Base-by-base conservation (phyloP, 2,797 vertebrate genomes). In the Sus cebifrons region DNA sequence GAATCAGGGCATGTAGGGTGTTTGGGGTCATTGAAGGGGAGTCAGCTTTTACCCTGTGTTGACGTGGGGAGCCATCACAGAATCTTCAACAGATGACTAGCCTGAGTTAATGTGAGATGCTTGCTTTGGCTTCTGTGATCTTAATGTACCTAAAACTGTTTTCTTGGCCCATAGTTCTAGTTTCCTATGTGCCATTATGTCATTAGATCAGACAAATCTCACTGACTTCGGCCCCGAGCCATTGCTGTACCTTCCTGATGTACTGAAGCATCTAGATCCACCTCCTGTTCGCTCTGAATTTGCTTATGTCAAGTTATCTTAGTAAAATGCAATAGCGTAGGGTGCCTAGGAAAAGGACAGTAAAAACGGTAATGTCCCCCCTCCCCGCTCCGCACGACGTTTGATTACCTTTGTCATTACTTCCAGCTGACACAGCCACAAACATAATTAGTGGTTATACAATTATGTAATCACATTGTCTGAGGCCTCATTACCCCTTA, bases 391-490 rank as follows among this genome's bases (percentile, higher is more conserved):
- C 94, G n/a, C 54, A 52, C 23, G 62, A 92, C 56, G 21, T 87
- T 97, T 93, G 81, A 97, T 95, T 92, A 96, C 60, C 10, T 96
- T 96, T 97, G 60, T 95, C 74, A 82, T 97, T 90, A 79, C 89
- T 85, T 95, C 64, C 36, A 96, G 71, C 65, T 65, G 85, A 23
- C 71, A 82, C 2, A 64, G 78, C 96, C 96, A 94, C 96, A 96
- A 58, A 90, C 56, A 67, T 95, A 97, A 97, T 97, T 96, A 94
- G 93, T 96, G 94, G 96, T 91, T 97, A 91, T 86, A 71, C n/a
- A 97, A 94, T 97, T 96, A 95, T 91, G 52, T 58, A 77, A 6
- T 78, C 87, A 88, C 4, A 77, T 73, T 84, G 40, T 81, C 77
- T 18, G 74, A 96, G 85, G 85, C 89, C 89, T 98, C 91, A 79